These are phyloP conservation scores for Notamacropus eugenii DNA, from an alignment of 2,797 vertebrate genomes.

Conservation along the genomic window DNA sequence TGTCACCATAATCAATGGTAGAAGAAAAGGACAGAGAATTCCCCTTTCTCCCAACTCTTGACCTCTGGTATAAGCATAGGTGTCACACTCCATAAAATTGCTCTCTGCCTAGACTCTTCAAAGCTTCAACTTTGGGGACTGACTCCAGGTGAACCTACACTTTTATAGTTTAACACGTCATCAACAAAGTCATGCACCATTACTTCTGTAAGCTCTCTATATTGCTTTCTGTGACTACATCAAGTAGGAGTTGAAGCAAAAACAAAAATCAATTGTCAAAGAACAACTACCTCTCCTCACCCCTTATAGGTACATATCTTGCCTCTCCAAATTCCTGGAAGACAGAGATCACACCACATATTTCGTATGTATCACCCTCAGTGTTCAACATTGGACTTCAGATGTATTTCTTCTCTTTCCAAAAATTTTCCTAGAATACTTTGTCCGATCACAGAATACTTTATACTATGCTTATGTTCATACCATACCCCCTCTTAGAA, in stretches of 20 bases:
- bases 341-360: background rate
- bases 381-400: background rate
- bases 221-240: background rate
- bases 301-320: background rate
- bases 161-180: background rate
- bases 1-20: background rate
- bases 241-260: background rate
- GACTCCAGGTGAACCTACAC: background rate
- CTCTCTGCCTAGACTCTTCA: background rate
- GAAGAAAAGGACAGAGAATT: background rate
- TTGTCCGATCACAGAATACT: background rate
- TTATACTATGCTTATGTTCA: background rate
- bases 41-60: background rate
- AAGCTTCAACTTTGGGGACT: background rate
- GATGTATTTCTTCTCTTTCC: background rate
- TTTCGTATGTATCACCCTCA: background rate
- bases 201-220: background rate
- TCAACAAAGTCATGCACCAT: background rate
- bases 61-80: background rate
- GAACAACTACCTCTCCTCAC: background rate
- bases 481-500: background rate
- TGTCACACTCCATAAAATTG: background rate
- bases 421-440: background rate
- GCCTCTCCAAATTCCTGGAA: background rate
- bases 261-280: background rate